A percentile compares a stretch with the other conserved stretches of the same genome.
phyloP scores from a whole-genome alignment of 1,140 invertebrate species.

The Planococcus citri region DNA sequence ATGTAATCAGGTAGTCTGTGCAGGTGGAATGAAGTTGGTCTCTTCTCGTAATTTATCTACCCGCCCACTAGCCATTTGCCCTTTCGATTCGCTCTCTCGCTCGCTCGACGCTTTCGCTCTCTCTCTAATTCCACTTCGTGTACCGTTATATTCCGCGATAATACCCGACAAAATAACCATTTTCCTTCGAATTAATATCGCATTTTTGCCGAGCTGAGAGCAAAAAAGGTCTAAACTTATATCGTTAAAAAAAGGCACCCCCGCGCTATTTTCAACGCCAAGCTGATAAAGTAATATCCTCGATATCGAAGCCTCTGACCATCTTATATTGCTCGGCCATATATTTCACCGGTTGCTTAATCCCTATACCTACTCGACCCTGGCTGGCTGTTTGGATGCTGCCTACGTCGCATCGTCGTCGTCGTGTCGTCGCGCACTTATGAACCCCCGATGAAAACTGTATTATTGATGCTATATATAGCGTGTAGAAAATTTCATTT shows the following conservation, averaged over 20 bases:
- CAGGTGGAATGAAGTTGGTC: conserved; percentile 5
- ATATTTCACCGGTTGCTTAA: neutral
- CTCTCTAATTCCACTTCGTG: neutral
- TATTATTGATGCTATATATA: neutral
- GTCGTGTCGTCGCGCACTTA: too few relatives aligned
- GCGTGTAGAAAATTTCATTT: neutral
- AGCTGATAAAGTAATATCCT: neutral
- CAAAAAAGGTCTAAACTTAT: neutral
- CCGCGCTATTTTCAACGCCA: neutral
- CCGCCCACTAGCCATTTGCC: conserved; percentile 1
- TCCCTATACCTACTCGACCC: too few relatives aligned
- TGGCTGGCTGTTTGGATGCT: too few relatives aligned
- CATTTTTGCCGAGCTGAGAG: neutral
- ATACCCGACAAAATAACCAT: neutral
- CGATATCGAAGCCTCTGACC: neutral
- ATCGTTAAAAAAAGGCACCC: neutral
- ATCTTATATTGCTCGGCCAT: neutral
- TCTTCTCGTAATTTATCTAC: conserved; percentile 2
- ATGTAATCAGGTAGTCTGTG: conserved; percentile 2
- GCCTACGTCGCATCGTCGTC: too few relatives aligned
- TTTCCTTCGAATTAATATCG: neutral
- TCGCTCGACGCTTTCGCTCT: too few relatives aligned
- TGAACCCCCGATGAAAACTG: neutral
- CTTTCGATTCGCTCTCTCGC: neutral
- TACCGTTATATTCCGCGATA: neutral